Conservation (phyloP, 2,888 invertebrate genomes). For the Teinopalpus imperialis region DNA sequence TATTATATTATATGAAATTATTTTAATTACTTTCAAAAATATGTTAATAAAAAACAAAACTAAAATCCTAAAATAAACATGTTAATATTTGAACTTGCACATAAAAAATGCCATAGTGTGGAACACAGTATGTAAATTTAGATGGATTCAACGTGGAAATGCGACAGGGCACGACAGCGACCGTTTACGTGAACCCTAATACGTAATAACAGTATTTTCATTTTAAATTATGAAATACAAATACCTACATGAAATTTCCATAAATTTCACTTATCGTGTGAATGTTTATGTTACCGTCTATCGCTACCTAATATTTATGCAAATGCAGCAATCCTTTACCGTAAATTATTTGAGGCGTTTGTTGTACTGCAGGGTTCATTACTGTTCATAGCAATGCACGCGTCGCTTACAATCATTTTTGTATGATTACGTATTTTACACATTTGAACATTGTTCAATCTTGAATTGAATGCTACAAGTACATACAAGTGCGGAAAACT, state of each 20-base stretch:
- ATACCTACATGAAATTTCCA: slow-evolving; percentile 58
- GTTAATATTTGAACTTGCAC: no score
- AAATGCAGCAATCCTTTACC: slow-evolving; percentile 66
- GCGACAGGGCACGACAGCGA: slow-evolving; percentile 28
- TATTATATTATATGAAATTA: no score
- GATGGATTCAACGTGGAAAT: slow-evolving; percentile 32
- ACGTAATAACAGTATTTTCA: slow-evolving; percentile 36
- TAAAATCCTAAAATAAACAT: no score
- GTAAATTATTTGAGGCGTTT: slow-evolving; percentile 70
- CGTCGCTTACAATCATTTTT: slow-evolving; percentile 53
- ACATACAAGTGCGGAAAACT: slow-evolving; percentile 17
- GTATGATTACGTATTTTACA: slow-evolving; percentile 51
- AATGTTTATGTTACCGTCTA: slow-evolving; percentile 67
- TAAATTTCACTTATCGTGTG: slow-evolving; percentile 73
- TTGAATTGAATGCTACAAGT: slow-evolving; percentile 31
- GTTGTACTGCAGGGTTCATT: slow-evolving; percentile 64
- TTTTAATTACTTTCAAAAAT: no score
- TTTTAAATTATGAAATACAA: slow-evolving; percentile 50
- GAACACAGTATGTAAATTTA: slow-evolving; percentile 33
- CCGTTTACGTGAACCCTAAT: slow-evolving; percentile 32
- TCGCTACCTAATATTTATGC: slow-evolving; percentile 67
- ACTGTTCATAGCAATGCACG: slow-evolving; percentile 60
- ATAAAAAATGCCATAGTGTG: slow-evolving; percentile 13
- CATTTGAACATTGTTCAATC: slow-evolving; percentile 34
- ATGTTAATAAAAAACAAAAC: no score